A percentile compares a stretch with the other conserved stretches of the same genome.
phyloP scores from a whole-genome alignment of 2,888 invertebrate genomes.

The Bhutanitis thaidina region DNA sequence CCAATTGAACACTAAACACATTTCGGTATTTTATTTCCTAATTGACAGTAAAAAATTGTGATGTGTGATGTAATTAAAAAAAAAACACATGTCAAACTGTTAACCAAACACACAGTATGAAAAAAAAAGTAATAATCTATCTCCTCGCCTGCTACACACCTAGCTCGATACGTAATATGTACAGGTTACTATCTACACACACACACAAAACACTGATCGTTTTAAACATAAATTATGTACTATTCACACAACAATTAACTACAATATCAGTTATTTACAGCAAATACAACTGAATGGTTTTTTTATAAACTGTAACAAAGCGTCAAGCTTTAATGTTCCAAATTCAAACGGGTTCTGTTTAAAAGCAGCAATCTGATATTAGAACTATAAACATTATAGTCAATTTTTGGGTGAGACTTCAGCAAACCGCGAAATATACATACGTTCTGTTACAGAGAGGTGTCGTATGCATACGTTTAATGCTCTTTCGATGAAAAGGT shows the following conservation, averaged over 20 bases:
- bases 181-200: slow-evolving; percentile 69
- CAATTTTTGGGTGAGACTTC: too few species aligned
- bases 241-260: slow-evolving; percentile 74
- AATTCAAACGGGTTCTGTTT: neutral
- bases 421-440: too few species aligned
- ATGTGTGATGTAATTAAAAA: too few species aligned
- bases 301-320: slow-evolving; percentile 6
- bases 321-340: neutral
- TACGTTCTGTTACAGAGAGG: too few species aligned
- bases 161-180: slow-evolving; percentile 39
- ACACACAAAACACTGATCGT: slow-evolving; percentile 71
- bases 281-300: slow-evolving; percentile 22
- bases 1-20: neutral
- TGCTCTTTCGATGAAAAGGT: neutral
- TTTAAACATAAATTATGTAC: slow-evolving; percentile 55
- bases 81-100: too few species aligned
- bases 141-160: slow-evolving; percentile 7
- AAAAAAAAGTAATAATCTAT: slow-evolving; percentile 17
- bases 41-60: too few species aligned
- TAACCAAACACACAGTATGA: neutral
- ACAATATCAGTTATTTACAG: slow-evolving; percentile 68
- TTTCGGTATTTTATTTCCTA: too few species aligned
- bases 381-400: too few species aligned
- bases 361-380: too few species aligned
- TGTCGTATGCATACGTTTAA: too few species aligned